Base-by-base conservation (phyloP, 2,888 invertebrate species). In the Ophioninae sp. region DNA sequence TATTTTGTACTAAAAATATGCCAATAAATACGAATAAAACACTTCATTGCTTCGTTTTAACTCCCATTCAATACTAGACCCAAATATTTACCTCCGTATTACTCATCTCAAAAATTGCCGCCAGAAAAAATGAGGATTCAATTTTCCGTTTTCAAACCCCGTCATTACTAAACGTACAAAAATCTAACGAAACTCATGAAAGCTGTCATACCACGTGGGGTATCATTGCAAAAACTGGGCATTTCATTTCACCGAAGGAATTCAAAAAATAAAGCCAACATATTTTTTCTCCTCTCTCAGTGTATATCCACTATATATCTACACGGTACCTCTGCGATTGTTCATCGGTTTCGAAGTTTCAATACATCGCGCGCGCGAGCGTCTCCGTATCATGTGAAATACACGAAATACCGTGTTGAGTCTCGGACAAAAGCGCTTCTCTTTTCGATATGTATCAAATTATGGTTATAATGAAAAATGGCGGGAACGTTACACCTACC, bases 401-500 rank as follows among this genome's bases (percentile, higher is more conserved):
- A 59, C 59, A 23, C 23, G 77, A 37, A 62, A 68, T 17, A 81
- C 56, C 61, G 23, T 56, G 44, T 44, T 70, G 57, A 39, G 73
- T 57, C 20, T 62, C 56, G 65, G 70, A 83, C 79, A 86, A 80
- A 81, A 82, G 76, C 87, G 82, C 87, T 84, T 79, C 79, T 78
- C 83, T 67, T 84, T 88, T 86, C 90, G 92, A 92, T 93, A 91
- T 90, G 92, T 92, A 93, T 92, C 92, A 92, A 92, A 92, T 92
- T 93, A 92, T 92, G 88, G 88, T 90, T 89, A 90, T 92, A 92
- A 93, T 93, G 89, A 89, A 90, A 91, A 90, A 92, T 92, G 91
- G 90, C 91, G 91, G 92, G 91, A 93, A 93, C 92, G 88, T 91
- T 90, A 93, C 92, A 93, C 92, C 92, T 91, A 89, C 92, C 92